Percentiles rank a stretch among this genome's conserved stretches.
These are phyloP conservation scores for Falcaria lacertinaria DNA, from an alignment of 2,888 invertebrate species.

Conservation along the genomic window DNA sequence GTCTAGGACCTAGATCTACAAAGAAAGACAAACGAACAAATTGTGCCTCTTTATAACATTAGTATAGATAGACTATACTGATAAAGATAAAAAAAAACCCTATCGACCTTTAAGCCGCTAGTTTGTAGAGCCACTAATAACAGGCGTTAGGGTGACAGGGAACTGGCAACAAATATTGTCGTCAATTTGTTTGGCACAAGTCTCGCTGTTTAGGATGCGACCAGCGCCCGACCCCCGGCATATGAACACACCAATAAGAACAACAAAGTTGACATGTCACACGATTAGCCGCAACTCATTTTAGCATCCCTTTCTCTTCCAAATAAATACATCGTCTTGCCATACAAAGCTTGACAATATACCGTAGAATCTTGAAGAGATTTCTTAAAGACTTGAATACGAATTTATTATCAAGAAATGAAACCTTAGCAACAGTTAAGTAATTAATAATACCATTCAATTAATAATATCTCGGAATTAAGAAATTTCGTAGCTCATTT, in stretches of 20 bases:
- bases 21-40: too few species aligned
- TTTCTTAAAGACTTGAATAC: too few species aligned
- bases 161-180: slow-evolving; percentile 69
- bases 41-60: too few species aligned
- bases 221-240: slow-evolving; percentile 53
- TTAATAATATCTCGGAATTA: not conserved
- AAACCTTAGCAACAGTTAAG: not conserved
- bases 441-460: not conserved
- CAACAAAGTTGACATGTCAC: slow-evolving; percentile 72
- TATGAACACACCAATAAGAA: slow-evolving; percentile 72
- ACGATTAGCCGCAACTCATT: slow-evolving; percentile 64
- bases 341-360: slow-evolving; percentile 7
- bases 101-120: slow-evolving; percentile 13
- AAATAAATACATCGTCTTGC: slow-evolving; percentile 47
- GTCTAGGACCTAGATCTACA: too few species aligned
- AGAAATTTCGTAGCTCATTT: not conserved
- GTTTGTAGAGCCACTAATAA: slow-evolving; percentile 53
- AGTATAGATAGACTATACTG: too few species aligned
- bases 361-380: not conserved
- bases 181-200: slow-evolving; percentile 66
- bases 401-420: too few species aligned
- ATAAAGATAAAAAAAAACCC: not conserved
- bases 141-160: slow-evolving; percentile 52
- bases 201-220: slow-evolving; percentile 66
- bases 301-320: slow-evolving; percentile 50